Conservation (phyloP, 2,797 vertebrate genomes). For the Botia kubotai region DNA sequence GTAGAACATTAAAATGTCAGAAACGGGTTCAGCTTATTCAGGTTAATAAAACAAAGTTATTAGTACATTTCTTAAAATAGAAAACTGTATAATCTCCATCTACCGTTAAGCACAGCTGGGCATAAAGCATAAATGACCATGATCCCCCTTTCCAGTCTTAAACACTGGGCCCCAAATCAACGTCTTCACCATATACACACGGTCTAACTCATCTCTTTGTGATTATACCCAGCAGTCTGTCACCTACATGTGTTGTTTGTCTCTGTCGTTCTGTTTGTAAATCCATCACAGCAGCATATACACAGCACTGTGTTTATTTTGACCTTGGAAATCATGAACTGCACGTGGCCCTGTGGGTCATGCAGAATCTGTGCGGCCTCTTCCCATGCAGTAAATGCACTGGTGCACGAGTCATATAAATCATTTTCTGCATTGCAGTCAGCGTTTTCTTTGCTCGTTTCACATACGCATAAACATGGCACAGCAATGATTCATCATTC, state of each 20-base stretch:
- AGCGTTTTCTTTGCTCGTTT: not conserved
- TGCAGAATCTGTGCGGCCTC: not conserved
- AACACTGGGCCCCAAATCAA: not conserved
- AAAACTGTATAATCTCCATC: not conserved
- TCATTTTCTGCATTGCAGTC: slow-evolving; percentile 3
- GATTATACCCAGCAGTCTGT: slow-evolving; percentile 3
- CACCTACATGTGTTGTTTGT: slow-evolving; percentile 25
- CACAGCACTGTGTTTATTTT: not conserved
- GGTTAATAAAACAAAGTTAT: not conserved
- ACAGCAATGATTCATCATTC: not conserved
- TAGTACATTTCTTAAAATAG: slow-evolving; percentile 6
- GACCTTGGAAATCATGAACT: slow-evolving; percentile 2
- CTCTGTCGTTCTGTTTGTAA: slow-evolving; percentile 42
- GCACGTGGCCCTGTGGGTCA: not conserved
- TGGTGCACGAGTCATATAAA: not conserved
- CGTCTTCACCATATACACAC: slow-evolving; percentile 24
- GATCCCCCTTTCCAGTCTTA: not conserved
- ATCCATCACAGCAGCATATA: slow-evolving; percentile 16
- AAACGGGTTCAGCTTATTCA: slow-evolving; percentile 2
- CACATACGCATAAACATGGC: too few species aligned
- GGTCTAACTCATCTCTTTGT: not conserved
- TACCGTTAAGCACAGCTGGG: not conserved
- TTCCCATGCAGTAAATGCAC: not conserved
- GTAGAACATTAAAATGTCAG: not conserved
- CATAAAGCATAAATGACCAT: not conserved